phyloP scores from a whole-genome alignment of 2,113 vertebrate species.

The Oreochromis spilurus region DNA sequence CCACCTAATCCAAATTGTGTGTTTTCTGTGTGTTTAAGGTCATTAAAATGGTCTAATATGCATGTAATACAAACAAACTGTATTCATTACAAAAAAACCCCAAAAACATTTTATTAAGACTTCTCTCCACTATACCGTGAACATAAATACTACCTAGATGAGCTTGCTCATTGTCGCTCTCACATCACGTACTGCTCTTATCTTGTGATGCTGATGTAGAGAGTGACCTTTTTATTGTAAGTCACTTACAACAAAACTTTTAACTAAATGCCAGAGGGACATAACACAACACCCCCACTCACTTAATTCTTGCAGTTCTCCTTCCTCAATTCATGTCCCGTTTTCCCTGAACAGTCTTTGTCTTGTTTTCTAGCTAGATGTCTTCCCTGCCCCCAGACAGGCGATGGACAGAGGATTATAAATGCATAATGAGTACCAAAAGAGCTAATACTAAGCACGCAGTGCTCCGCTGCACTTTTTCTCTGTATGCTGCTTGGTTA shows the following conservation, averaged over 20 bases:
- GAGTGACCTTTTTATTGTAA: not conserved
- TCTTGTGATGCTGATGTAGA: not conserved
- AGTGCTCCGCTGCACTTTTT: not conserved
- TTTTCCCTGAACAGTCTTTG: not conserved
- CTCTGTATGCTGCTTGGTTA: not conserved
- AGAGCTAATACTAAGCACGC: not conserved
- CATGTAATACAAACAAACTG: fast-evolving
- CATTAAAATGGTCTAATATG: not conserved
- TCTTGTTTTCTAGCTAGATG: not conserved
- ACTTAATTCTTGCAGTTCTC: not conserved
- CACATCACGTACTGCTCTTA: not conserved
- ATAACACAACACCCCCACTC: not conserved
- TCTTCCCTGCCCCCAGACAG: not conserved
- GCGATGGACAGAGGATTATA: not conserved
- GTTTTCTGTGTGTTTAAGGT: not conserved
- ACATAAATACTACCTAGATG: not conserved
- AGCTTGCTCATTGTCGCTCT: not conserved
- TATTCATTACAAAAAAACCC: not conserved
- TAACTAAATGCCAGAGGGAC: not conserved
- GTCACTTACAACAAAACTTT: not conserved
- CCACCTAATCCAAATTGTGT: not conserved
- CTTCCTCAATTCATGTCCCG: not conserved
- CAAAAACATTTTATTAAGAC: not conserved
- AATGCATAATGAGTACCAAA: not conserved
- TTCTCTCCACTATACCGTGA: not conserved